Evolutionary conservation across 2,113 vertebrate genomes (phyloP), one percentile per base, ranked within the genome.

Genomic region (Triplophysa dalaica): DNA sequence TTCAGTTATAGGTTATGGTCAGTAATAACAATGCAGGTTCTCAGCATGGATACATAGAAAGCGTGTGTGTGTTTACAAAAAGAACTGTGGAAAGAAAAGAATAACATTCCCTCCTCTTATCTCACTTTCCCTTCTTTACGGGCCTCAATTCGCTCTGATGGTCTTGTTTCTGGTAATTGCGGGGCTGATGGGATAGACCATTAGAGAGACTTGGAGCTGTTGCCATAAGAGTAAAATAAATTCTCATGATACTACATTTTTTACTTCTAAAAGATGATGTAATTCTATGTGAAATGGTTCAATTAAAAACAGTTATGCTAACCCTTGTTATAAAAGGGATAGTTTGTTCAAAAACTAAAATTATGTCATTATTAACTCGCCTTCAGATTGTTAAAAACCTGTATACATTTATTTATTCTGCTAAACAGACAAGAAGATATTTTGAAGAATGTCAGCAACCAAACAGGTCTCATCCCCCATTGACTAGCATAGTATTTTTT

Each of bases 1-100:
- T 88, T 87, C 80, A 74, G 83, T 79, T 84, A 65, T 83, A 82
- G 77, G 82, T 84, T 87, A 69, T 38, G 65, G 69, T 13, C 68
- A 76, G 67, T 74, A 88, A 90, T 90, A 88, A 83, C 68, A 87
- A 88, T 87, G 70, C 66, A 80, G 67, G 76, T 87, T 82, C 60
- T 65, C 73, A 80, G 75, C 21, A 22, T 48, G 52, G 56, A 81
- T 86, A 85, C 88, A 89, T 82, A 48, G 73, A 79, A 81, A 85
- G 80, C 54, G 81, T 54, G 50, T 2, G 63, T 82, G 10, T 85
- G 84, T 81, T 90, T 81, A 74, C 75, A 89, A 90, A 77, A 76
- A 70, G 76, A 75, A 45, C 68, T 6, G 50, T 43, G 16, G 26
- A 66, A 70, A 65, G 5, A 81, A 11, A 17, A 80, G 11, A 76